Conservation (phyloP, 2,113 vertebrate genomes). For the Gymnogyps californianus region DNA sequence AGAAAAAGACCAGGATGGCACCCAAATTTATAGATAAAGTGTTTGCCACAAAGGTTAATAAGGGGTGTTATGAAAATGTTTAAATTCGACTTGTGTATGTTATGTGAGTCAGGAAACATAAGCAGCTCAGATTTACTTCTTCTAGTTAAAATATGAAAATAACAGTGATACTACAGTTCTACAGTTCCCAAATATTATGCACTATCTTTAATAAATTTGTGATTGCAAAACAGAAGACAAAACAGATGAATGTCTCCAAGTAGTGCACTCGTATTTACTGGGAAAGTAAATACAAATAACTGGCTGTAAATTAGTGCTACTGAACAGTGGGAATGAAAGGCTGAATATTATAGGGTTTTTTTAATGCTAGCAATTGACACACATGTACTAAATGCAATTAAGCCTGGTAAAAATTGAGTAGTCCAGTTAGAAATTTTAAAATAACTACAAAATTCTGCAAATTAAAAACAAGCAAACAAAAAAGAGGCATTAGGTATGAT, state of each 20-base stretch:
- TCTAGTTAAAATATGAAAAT: conserved; percentile 14
- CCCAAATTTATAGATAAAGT: conserved; percentile 35
- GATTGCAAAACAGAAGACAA: conserved; percentile 53
- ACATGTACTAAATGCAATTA: conserved; percentile 68
- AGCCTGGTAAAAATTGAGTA: conserved; percentile 76
- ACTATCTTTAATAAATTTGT: background rate
- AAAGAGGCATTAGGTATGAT: conserved; percentile 67
- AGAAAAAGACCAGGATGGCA: conserved; percentile 50
- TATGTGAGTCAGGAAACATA: conserved; percentile 26
- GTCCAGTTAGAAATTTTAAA: conserved; percentile 68
- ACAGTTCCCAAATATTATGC: background rate
- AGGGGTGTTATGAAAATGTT: conserved; percentile 35
- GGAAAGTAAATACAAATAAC: conserved; percentile 41
- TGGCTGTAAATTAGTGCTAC: conserved; percentile 50
- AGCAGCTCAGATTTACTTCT: conserved; percentile 20
- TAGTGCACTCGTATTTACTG: conserved; percentile 24
- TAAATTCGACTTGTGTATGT: background rate
- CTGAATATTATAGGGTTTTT: background rate
- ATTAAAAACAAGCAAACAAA: conserved; percentile 52
- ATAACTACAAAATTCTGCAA: conserved; percentile 67
- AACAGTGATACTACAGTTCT: background rate
- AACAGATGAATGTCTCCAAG: conserved; percentile 31
- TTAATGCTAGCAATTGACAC: conserved; percentile 20
- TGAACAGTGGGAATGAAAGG: conserved; percentile 20
- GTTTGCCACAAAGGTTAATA: conserved; percentile 46